phyloP scores from a whole-genome alignment of 2,888 invertebrate genomes.

The Osmoderma eremita region DNA sequence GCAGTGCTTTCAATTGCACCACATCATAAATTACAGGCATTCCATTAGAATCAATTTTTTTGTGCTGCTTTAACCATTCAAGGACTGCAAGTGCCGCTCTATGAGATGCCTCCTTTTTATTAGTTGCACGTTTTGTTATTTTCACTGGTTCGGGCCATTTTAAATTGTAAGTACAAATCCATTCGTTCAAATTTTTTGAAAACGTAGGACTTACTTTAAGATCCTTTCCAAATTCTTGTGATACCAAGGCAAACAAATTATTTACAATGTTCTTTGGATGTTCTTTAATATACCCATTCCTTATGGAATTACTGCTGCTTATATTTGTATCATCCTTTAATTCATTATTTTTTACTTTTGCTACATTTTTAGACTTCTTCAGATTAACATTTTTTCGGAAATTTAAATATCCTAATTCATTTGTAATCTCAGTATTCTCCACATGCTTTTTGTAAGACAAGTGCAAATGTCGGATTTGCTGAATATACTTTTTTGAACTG shows the following conservation, averaged over 20 bases:
- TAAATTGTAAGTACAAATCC: constrained; percentile 68
- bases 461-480: neutral
- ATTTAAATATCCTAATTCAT: neutral
- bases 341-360: neutral
- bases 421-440: neutral
- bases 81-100: constrained; percentile 68
- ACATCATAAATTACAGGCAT: constrained; percentile 65
- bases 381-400: neutral
- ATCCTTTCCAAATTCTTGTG: constrained; percentile 61
- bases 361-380: neutral
- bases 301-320: neutral
- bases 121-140: constrained; percentile 66
- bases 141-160: constrained; percentile 69
- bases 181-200: constrained; percentile 58
- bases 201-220: constrained; percentile 61
- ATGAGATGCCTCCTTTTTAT: constrained; percentile 68
- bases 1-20: constrained; percentile 60
- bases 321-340: neutral
- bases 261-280: constrained; percentile 66
- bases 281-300: neutral
- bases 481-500: too few relatives aligned
- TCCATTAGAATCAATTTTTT: constrained; percentile 65
- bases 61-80: constrained; percentile 66
- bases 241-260: constrained; percentile 63
- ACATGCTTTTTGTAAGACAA: neutral